Base-by-base conservation (phyloP, 2,797 vertebrate species). In the Sebastes kiyomatsui region DNA sequence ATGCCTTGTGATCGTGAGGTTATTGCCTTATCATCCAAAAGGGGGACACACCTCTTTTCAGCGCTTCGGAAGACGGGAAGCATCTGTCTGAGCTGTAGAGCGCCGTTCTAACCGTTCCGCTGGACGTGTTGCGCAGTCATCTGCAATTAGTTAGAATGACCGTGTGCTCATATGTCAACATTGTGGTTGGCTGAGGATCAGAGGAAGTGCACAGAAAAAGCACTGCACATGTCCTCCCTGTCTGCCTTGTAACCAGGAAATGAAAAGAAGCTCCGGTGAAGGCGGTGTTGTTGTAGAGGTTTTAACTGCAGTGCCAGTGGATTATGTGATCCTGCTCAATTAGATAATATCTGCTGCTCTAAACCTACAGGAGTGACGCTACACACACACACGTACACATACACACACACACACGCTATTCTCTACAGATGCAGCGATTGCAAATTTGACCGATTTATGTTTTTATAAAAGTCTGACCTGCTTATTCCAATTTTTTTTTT, bases 81-180 rank as follows among this genome's bases (percentile, higher is more conserved):
- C 93, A 93, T 94, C 93, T 94, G 93, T 86, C 75, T 75, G 85
- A 73, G 77, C 87, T 46, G 73, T 42, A 65, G 83, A 86, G 72
- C 49, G 54, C 72, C 2, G 28, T 62, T 71, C 64, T 18, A 71
- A 72, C 68, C 6, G 56, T 80, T 93, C 85, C 65, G 27, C 78
- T 81, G 86, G 84, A 85, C 77, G 55, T 61, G 80, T 67, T 80
- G 62, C 56, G 79, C 88, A 88, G 89, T 92, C 89, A 88, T 90
- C 88, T 90, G 87, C 87, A 86, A 87, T 93, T 87, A 89, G 88
- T 88, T 85, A 75, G 75, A 71, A 90, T 83, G 89, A 84, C 84
- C 82, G 64, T 80, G 87, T 79, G 82, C 77, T 86, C 77, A 49
- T 81, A 73, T 88, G 81, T 94, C 85, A 87, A 90, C 82, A 83